A percentile compares a stretch with the other conserved stretches of the same genome.
Conservation (phyloP, 1,140 invertebrate genomes). For the Nixonia krombeini region DNA sequence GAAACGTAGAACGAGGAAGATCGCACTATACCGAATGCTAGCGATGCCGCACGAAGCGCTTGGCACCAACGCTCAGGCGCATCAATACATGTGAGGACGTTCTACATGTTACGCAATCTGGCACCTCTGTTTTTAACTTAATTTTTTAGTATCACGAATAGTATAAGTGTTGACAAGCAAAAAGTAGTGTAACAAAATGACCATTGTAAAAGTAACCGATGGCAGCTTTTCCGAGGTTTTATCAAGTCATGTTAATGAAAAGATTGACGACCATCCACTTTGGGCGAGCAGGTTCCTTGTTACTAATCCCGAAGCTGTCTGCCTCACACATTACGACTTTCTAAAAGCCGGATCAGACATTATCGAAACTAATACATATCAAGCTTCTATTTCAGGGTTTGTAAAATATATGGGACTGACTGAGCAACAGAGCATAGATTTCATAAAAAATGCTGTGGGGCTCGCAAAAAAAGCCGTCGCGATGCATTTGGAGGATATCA, state of each 20-base stretch:
- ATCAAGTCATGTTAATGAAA: conserved; percentile 78
- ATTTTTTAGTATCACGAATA: too few species aligned
- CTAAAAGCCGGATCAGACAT: conserved; percentile 86
- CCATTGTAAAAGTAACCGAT: conserved; percentile 77
- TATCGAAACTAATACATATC: conserved; percentile 91
- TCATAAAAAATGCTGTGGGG: conserved; percentile 83
- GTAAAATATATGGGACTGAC: conserved; percentile 78
- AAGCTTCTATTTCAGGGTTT: conserved; percentile 87
- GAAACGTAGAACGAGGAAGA: too few species aligned
- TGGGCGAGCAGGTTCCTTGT: conserved; percentile 86
- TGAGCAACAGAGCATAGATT: conserved; percentile 75
- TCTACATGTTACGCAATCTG: too few species aligned
- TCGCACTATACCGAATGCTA: too few species aligned
- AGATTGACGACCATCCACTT: conserved; percentile 83
- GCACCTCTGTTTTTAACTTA: too few species aligned
- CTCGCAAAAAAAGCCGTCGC: conserved; percentile 77
- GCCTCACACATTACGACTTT: conserved; percentile 85
- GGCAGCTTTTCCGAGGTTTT: conserved; percentile 89
- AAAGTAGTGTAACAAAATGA: too few species aligned
- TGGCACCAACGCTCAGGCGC: too few species aligned
- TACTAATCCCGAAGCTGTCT: conserved; percentile 80
- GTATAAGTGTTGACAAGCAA: too few species aligned
- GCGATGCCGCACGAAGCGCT: too few species aligned
- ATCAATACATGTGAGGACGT: too few species aligned
- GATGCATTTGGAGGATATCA: conserved; percentile 75